A percentile compares a stretch with the other conserved stretches of the same genome.
phyloP scores from a whole-genome alignment of 2,113 vertebrate species.

The Chaetura pelagica region DNA sequence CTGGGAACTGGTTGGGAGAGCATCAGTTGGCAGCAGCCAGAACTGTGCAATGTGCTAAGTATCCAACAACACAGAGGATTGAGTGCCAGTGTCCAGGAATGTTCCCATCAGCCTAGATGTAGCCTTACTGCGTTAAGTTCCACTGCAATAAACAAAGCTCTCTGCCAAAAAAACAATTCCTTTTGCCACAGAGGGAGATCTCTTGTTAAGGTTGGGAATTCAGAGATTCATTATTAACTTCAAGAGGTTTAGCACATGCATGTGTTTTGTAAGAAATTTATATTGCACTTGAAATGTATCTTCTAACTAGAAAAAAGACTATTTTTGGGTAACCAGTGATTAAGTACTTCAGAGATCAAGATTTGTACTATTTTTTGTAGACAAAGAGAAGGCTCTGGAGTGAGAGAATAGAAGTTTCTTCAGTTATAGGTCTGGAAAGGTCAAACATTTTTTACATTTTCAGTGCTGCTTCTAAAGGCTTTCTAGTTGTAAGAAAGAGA shows the following conservation, averaged over 20 bases:
- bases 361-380: neutral
- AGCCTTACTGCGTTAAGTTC: neutral
- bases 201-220: neutral
- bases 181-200: neutral
- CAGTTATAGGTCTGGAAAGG: neutral
- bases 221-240: neutral
- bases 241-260: neutral
- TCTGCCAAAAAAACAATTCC: neutral
- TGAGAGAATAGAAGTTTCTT: neutral
- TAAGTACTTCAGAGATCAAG: neutral
- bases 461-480: neutral
- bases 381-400: neutral
- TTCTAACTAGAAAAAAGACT: neutral
- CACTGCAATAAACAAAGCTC: constrained; percentile 20
- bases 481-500: neutral
- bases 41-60: neutral
- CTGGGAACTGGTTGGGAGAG: neutral
- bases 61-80: neutral
- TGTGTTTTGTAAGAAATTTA: neutral
- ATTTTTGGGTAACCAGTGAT: neutral
- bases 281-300: neutral
- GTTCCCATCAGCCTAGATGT: constrained; percentile 10
- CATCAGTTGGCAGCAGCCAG: neutral
- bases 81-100: constrained; percentile 23
- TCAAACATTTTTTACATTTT: neutral